These are phyloP conservation scores for Pantala flavescens DNA, from an alignment of 1,140 invertebrate genomes.

Conservation along the genomic window DNA sequence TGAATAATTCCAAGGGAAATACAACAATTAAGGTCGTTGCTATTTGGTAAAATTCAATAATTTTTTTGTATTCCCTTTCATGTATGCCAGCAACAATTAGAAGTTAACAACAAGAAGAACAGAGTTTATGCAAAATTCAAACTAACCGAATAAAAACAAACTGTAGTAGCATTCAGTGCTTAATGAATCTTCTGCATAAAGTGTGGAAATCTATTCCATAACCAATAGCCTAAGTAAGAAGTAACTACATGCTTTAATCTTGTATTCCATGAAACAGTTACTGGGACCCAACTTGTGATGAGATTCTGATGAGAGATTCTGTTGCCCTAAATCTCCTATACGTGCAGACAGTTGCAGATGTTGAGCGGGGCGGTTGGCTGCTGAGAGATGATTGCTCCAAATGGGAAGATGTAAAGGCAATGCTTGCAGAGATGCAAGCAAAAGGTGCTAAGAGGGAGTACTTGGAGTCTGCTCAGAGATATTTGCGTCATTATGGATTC, in stretches of 20 bases:
- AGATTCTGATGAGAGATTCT: slow-evolving; percentile 65
- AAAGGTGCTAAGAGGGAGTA: slow-evolving; percentile 78
- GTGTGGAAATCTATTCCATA: no score
- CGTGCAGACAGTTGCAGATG: slow-evolving; percentile 73
- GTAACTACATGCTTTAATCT: background rate
- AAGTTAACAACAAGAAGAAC: no score
- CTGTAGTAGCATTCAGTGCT: no score
- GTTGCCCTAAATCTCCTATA: slow-evolving; percentile 79
- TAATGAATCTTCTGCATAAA: slow-evolving; percentile 16
- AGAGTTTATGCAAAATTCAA: no score
- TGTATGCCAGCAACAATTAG: no score
- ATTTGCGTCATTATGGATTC: slow-evolving; percentile 79
- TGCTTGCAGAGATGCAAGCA: slow-evolving; percentile 57
- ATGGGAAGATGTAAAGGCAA: slow-evolving; percentile 64
- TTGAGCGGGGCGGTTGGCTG: slow-evolving; percentile 50
- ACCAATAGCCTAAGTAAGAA: no score
- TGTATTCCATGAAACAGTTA: slow-evolving; percentile 46
- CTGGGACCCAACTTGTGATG: slow-evolving; percentile 78
- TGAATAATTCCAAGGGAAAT: no score
- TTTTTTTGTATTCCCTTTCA: no score
- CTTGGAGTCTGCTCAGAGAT: slow-evolving; percentile 60
- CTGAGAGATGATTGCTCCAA: background rate
- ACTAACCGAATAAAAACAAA: no score
- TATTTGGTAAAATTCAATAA: no score
- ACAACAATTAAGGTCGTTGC: no score